phyloP scores from a whole-genome alignment of 37 sponge, comb jelly and placozoan genomes.

The Spongilla lacustris region DNA sequence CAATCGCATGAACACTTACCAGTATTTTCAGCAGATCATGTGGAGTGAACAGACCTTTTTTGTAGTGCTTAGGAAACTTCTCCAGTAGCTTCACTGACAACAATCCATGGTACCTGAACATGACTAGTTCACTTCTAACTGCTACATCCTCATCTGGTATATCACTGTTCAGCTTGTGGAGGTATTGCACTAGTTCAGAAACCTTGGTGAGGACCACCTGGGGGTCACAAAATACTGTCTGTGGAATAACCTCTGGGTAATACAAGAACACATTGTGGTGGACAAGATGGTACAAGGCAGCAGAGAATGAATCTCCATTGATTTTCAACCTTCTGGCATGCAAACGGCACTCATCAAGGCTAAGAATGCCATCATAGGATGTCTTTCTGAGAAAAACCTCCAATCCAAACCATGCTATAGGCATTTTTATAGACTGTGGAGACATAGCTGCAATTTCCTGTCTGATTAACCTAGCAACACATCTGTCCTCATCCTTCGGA shows the following conservation, averaged over 20 bases:
- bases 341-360: background rate
- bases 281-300: background rate
- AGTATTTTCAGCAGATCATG: background rate
- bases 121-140: background rate
- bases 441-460: background rate
- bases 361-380: background rate
- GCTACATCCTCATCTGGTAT: background rate
- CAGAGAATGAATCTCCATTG: background rate
- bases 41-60: background rate
- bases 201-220: conserved; percentile 8
- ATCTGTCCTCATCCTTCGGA: background rate
- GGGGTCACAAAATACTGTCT: background rate
- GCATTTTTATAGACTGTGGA: background rate
- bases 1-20: background rate
- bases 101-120: conserved; percentile 11
- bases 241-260: conserved; percentile 1
- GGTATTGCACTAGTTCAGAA: conserved; percentile 5
- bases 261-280: conserved; percentile 14
- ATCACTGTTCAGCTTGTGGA: background rate
- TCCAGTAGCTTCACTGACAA: background rate
- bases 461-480: background rate
- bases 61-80: conserved; percentile 4
- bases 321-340: background rate
- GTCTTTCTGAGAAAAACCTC: background rate
- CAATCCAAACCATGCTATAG: conserved; percentile 6